These are phyloP conservation scores for Cataglyphis albicans DNA, from an alignment of 2,888 invertebrate genomes.

Conservation along the genomic window DNA sequence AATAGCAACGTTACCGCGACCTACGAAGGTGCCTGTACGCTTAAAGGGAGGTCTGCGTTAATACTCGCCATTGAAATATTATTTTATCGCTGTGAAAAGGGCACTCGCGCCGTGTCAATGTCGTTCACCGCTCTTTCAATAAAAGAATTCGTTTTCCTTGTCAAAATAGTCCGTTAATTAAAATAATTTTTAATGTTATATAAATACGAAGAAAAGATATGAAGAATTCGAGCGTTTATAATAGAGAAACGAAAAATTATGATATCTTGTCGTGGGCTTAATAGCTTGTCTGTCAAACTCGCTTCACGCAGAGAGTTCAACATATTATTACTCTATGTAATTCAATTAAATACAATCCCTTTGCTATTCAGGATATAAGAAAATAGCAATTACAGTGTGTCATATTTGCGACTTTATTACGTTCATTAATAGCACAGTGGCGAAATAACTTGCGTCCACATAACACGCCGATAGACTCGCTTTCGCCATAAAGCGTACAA, in stretches of 20 bases:
- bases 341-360: background rate
- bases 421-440: conserved; percentile 27
- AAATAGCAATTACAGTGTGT: conserved; percentile 5
- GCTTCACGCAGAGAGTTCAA: background rate
- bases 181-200: background rate
- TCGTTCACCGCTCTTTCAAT: background rate
- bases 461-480: conserved; percentile 24
- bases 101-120: background rate
- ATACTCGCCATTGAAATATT: conserved; percentile 50
- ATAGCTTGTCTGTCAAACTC: background rate
- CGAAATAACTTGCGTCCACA: conserved; percentile 28
- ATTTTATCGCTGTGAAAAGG: conserved; percentile 13
- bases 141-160: background rate
- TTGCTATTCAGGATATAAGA: background rate
- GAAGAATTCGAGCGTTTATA: background rate
- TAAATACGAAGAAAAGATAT: background rate
- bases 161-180: conserved; percentile 14
- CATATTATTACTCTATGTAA: background rate
- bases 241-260: background rate
- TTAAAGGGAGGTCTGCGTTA: conserved; percentile 56
- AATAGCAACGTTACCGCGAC: conserved; percentile 78
- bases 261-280: background rate
- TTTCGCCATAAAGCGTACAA: conserved; percentile 26
- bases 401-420: conserved; percentile 12
- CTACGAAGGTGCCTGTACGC: conserved; percentile 70